Evolutionary conservation across 1,140 invertebrate species (phyloP), one percentile per base, ranked within the genome.

Genomic region (Drosophila watanabei): DNA sequence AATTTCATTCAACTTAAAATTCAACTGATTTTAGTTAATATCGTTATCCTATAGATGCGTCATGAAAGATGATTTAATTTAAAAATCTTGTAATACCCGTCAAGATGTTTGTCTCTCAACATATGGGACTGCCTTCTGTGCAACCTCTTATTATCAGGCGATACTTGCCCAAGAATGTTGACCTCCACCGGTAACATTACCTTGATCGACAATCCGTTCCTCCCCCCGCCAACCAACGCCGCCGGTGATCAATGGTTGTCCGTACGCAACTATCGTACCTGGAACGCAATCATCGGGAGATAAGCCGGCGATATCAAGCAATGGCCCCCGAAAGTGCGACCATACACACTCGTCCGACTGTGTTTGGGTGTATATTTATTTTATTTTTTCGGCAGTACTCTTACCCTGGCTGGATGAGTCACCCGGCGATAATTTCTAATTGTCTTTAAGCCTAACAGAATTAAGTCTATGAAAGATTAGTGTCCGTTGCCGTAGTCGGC

Each of bases 401-500:
- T 49, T 68, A 77, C 57, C 41, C 37, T 58, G 5, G 45, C 45
- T 14, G 37, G 57, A 30, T 79, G 75, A 79, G 57, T 79, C 75
- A 79, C 37, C 46, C 49, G 49, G 8, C 51, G 49, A 30, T 77
- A 76, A 76, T 66, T 66, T 24, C 54, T 76, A 66, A 66, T 77
- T 76, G 72, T 43, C 24, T 73, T 18, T 64, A 81, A 59, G 49
- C 59, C 39, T 81, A 70, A 75, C 30, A 57, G 59, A 73, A 63
- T 49, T 82, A 78, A 30, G 43, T 57, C 66, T 82, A 82, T 33
- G 14, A 49, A 62, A 43, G 61, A 49, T 73, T 75, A 83, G 54
- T 82, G 58, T n/a, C 79, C 75, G 70, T 90, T 90, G 62, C 86
- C 71, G 33, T 80, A 61, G 51, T 90, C 91, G 35, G 72, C 57